These are phyloP conservation scores for Callithrix jacchus DNA, from an alignment of 2,113 vertebrate species.

Conservation along the genomic window DNA sequence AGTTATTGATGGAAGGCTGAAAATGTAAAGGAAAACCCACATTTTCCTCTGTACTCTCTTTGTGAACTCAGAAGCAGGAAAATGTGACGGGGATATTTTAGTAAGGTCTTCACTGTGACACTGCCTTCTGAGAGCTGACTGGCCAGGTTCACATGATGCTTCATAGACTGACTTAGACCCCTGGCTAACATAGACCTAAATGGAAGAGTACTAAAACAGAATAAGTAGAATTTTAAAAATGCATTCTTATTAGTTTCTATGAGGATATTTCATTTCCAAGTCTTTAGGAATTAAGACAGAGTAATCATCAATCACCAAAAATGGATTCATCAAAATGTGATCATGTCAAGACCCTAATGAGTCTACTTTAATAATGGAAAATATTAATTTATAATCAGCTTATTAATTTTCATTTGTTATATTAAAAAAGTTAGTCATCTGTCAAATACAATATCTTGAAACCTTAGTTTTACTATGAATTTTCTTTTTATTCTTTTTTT, in stretches of 20 bases:
- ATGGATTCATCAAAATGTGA: conserved; percentile 44
- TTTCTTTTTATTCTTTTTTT: neutral
- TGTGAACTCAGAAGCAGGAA: neutral
- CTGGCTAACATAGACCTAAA: neutral
- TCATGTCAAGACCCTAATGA: neutral
- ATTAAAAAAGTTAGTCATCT: neutral
- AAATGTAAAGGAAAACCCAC: neutral
- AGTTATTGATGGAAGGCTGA: neutral
- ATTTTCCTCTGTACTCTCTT: neutral
- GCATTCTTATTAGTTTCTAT: neutral
- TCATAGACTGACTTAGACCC: neutral
- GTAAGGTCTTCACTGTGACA: neutral
- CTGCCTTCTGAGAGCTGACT: neutral
- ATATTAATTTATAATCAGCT: conserved; percentile 11
- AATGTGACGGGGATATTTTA: neutral
- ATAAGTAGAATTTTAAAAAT: conserved; percentile 25
- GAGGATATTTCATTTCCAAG: conserved; percentile 5
- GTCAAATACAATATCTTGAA: neutral
- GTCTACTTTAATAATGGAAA: conserved; percentile 24
- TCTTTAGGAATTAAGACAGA: neutral
- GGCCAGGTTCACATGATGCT: neutral
- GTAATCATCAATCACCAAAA: neutral
- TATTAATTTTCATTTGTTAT: conserved; percentile 38
- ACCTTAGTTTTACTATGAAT: neutral
- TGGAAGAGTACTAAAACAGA: neutral